Evolutionary conservation across 1,140 invertebrate genomes (phyloP).

Genomic region (Drosophila ananassae): DNA sequence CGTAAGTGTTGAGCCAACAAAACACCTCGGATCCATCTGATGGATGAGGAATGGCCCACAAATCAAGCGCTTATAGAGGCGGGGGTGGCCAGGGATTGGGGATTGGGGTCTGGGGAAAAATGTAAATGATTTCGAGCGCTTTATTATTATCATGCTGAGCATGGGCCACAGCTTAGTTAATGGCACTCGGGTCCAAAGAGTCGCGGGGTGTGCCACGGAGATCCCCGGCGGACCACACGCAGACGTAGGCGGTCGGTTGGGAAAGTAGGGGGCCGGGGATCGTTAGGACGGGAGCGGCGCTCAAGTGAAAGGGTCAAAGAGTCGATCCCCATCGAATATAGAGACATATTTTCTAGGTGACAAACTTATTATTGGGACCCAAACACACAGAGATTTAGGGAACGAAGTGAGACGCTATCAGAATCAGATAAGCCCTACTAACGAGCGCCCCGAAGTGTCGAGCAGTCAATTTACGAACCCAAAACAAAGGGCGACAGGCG

Average conservation of each 20-base stretch:
- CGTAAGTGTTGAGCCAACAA: constrained; percentile 41
- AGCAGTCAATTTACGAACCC: constrained; percentile 78
- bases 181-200: constrained; percentile 60
- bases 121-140: constrained; percentile 72
- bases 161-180: constrained; percentile 61
- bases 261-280: background rate
- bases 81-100: constrained; percentile 11
- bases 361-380: constrained; percentile 72
- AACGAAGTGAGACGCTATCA: constrained; percentile 73
- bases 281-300: constrained; percentile 47
- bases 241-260: constrained; percentile 24
- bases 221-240: constrained; percentile 58
- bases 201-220: constrained; percentile 54
- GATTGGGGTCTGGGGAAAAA: constrained; percentile 32
- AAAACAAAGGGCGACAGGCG: constrained; percentile 71
- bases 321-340: constrained; percentile 34
- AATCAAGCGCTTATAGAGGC: constrained; percentile 22
- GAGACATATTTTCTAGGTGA: constrained; percentile 81
- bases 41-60: constrained; percentile 45
- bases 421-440: constrained; percentile 71
- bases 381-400: constrained; percentile 27
- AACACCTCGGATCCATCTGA: constrained; percentile 22
- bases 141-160: constrained; percentile 74
- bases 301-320: constrained; percentile 69
- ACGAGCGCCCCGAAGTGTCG: constrained; percentile 72